phyloP scores from a whole-genome alignment of 2,113 vertebrate genomes.

The Meles meles region DNA sequence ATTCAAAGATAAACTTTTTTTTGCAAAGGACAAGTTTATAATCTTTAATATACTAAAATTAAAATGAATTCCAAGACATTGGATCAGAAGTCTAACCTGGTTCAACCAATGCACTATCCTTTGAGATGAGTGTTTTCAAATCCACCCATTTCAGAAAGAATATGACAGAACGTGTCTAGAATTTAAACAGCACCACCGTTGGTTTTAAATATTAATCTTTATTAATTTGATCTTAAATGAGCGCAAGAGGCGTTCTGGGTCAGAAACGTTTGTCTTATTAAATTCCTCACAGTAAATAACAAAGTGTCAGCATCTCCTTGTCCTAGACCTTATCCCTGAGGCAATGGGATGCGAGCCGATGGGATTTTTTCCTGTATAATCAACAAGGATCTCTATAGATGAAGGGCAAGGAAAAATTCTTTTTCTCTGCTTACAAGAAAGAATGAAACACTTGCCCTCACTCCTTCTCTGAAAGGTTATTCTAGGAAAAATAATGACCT shows the following conservation, averaged over 20 bases:
- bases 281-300: neutral
- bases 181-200: neutral
- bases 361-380: too few species aligned
- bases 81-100: neutral
- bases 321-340: neutral
- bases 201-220: neutral
- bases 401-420: neutral
- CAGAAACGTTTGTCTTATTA: neutral
- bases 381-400: neutral
- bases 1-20: neutral
- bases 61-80: neutral
- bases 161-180: neutral
- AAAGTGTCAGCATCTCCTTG: neutral
- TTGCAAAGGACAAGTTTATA: neutral
- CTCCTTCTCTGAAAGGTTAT: neutral
- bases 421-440: neutral
- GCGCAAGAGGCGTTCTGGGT: neutral
- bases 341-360: neutral
- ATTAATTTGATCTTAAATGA: constrained; percentile 7
- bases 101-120: neutral
- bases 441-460: neutral
- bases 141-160: neutral
- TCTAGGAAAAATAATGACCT: neutral
- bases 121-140: neutral
- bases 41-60: neutral